phyloP scores from a whole-genome alignment of 1,140 invertebrate species.

The Listronotus oregonensis region DNA sequence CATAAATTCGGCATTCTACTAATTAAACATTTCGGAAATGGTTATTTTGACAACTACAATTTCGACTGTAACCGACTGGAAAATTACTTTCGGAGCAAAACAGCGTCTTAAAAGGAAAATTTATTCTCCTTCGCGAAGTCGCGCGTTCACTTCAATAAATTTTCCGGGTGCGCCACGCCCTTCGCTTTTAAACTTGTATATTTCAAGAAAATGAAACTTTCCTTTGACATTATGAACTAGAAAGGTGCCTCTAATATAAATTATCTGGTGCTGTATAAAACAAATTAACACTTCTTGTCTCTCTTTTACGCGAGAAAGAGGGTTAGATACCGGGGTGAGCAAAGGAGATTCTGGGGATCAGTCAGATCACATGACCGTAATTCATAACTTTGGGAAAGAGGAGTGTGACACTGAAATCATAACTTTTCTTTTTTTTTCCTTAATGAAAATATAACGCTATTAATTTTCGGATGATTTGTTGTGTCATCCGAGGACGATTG shows the following conservation, averaged over 20 bases:
- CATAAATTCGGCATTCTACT: neutral
- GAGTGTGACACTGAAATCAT: too few species aligned
- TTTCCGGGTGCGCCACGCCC: constrained; percentile 17
- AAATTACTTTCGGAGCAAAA: constrained; percentile 28
- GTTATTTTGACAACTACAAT: constrained; percentile 30
- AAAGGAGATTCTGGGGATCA: neutral
- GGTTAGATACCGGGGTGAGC: neutral
- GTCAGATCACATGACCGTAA: too few species aligned
- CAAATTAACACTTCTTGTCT: constrained; percentile 46
- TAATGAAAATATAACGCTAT: too few species aligned
- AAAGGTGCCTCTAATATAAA: constrained; percentile 54
- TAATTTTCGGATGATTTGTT: too few species aligned
- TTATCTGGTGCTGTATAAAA: constrained; percentile 49
- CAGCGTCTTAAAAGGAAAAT: constrained; percentile 28
- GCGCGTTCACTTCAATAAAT: constrained; percentile 38
- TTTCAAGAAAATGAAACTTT: constrained; percentile 53
- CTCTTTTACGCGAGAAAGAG: neutral
- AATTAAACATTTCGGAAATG: constrained; percentile 5
- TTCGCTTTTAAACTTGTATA: constrained; percentile 47
- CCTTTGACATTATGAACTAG: constrained; percentile 54
- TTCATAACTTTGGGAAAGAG: too few species aligned
- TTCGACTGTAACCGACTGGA: constrained; percentile 29
- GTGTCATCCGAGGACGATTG: too few species aligned
- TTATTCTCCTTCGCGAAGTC: constrained; percentile 25
- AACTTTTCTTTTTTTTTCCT: too few species aligned